Conservation (phyloP, 2,113 vertebrate genomes). For the Ursus arctos region DNA sequence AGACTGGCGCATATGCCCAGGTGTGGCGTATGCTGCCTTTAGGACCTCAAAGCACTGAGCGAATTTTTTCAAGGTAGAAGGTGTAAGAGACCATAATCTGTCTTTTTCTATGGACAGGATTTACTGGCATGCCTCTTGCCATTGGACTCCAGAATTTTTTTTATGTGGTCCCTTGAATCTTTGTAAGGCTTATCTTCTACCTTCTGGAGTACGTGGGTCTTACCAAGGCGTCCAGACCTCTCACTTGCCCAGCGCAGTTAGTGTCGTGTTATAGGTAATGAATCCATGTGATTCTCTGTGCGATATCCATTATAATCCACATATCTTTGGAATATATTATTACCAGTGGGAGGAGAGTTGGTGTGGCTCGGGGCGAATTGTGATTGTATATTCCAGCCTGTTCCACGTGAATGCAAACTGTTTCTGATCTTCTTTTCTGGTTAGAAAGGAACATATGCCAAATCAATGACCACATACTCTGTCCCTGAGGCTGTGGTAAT, state of each 20-base stretch:
- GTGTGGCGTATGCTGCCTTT: background rate
- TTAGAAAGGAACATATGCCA: background rate
- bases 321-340: background rate
- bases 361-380: background rate
- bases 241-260: background rate
- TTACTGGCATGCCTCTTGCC: background rate
- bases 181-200: background rate
- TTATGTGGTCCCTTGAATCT: background rate
- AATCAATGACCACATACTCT: background rate
- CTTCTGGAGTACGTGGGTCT: background rate
- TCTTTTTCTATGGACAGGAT: background rate
- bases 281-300: background rate
- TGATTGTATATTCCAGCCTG: background rate
- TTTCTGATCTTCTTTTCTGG: background rate
- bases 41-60: background rate
- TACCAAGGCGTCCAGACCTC: background rate
- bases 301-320: background rate
- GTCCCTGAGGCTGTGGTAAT: background rate
- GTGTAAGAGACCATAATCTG: background rate
- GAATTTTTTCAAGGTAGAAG: background rate
- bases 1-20: background rate
- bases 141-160: background rate
- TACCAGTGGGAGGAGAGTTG: background rate
- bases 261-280: background rate
- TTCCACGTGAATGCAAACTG: background rate